These are phyloP conservation scores for Dendrocopos noguchii DNA, from an alignment of 2,113 vertebrate genomes.

Conservation along the genomic window DNA sequence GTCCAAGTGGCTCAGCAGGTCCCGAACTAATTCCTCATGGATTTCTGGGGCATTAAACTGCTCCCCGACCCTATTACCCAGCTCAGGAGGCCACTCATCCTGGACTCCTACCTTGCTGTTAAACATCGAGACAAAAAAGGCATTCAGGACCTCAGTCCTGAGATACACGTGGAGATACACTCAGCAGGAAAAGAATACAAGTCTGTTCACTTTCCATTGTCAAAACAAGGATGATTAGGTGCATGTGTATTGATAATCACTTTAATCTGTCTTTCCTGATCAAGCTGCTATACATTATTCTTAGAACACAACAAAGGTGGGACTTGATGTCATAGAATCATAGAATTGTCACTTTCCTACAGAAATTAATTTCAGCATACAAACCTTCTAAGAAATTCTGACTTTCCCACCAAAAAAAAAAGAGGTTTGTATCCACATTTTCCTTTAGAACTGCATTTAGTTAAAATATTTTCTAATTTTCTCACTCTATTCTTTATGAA, in stretches of 20 bases:
- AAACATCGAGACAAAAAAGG: no score
- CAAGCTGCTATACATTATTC: background rate
- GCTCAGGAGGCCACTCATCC: no score
- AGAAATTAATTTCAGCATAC: background rate
- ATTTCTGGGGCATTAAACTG: no score
- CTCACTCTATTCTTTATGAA: background rate
- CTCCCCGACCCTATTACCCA: no score
- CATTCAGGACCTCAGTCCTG: no score
- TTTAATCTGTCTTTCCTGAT: background rate
- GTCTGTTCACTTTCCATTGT: no score
- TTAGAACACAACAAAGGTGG: background rate
- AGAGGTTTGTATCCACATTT: fast-evolving
- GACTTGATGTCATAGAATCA: background rate
- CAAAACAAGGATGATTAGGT: no score
- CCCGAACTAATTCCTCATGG: no score
- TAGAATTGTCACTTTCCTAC: background rate
- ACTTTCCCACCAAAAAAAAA: background rate
- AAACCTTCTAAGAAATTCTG: background rate
- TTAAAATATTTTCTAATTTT: background rate
- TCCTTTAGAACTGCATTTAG: background rate
- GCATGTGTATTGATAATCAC: background rate
- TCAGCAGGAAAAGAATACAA: no score
- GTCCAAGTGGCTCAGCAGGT: no score
- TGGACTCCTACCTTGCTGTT: no score
- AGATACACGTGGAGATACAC: no score